phyloP scores from a whole-genome alignment of 2,888 invertebrate species.

The Stenichneumon culpator region DNA sequence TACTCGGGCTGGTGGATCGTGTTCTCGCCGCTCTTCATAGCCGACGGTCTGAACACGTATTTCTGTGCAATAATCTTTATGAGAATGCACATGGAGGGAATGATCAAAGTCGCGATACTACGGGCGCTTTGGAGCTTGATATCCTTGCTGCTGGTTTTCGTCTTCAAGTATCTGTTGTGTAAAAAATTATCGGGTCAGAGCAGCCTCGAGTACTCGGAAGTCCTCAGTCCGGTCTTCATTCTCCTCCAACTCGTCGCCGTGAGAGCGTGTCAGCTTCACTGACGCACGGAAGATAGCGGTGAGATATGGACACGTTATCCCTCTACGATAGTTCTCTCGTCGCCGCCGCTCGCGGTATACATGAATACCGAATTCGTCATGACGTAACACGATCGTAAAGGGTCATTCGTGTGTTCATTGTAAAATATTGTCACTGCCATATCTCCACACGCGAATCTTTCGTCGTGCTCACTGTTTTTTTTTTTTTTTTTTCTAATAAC shows the following conservation, averaged over 20 bases:
- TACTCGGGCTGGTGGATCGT: constrained; percentile 94
- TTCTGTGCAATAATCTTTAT: constrained; percentile 98
- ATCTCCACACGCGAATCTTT: constrained; percentile 11
- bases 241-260: constrained; percentile 95
- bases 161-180: constrained; percentile 96
- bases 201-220: constrained; percentile 95
- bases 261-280: constrained; percentile 95
- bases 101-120: constrained; percentile 92
- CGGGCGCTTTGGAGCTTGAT: constrained; percentile 94
- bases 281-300: constrained; percentile 68
- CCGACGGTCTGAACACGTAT: constrained; percentile 96
- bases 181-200: constrained; percentile 94
- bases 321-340: constrained; percentile 59
- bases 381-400: constrained; percentile 33
- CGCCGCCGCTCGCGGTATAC: constrained; percentile 67
- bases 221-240: constrained; percentile 96
- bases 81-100: constrained; percentile 93
- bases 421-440: constrained; percentile 18
- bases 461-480: background rate
- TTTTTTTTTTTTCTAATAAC: constrained; percentile 1
- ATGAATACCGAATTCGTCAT: constrained; percentile 66
- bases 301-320: constrained; percentile 59
- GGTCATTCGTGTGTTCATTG: constrained; percentile 18
- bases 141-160: constrained; percentile 93
- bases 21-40: constrained; percentile 96